Conservation (phyloP, 2,888 invertebrate genomes). For the Hirudinaria manillensis region DNA sequence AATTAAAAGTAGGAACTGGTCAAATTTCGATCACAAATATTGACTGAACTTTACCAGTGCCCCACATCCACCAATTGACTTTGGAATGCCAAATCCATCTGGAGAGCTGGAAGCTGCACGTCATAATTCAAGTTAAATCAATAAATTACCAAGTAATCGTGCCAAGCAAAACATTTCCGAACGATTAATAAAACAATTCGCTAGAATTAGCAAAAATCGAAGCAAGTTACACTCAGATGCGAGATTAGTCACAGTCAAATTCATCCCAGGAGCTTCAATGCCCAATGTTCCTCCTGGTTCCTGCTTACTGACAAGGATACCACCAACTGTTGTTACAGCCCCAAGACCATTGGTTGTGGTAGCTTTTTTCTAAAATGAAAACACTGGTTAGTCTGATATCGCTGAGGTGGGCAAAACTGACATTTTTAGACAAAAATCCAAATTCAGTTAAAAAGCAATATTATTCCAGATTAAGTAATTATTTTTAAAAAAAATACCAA, state of each 20-base stretch:
- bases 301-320: constrained; percentile 42
- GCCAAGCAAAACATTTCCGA: neutral
- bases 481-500: constrained; percentile 25
- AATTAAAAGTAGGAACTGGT: neutral
- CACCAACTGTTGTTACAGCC: constrained; percentile 41
- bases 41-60: constrained; percentile 26
- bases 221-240: constrained; percentile 15
- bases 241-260: constrained; percentile 36
- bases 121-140: neutral
- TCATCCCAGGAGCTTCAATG: constrained; percentile 39
- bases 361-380: constrained; percentile 34
- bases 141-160: neutral
- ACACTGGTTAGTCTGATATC: too few species aligned
- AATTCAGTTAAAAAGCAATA: too few species aligned
- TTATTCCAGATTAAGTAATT: too few species aligned
- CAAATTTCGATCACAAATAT: neutral
- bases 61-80: constrained; percentile 27
- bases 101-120: neutral
- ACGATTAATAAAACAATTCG: neutral
- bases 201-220: neutral
- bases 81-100: constrained; percentile 25
- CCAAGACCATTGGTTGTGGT: constrained; percentile 40
- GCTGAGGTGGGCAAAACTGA: too few species aligned
- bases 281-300: constrained; percentile 41
- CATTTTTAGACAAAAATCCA: too few species aligned